Evolutionary conservation across 2,797 vertebrate species (phyloP).

Genomic region (Sebastes steindachneri): DNA sequence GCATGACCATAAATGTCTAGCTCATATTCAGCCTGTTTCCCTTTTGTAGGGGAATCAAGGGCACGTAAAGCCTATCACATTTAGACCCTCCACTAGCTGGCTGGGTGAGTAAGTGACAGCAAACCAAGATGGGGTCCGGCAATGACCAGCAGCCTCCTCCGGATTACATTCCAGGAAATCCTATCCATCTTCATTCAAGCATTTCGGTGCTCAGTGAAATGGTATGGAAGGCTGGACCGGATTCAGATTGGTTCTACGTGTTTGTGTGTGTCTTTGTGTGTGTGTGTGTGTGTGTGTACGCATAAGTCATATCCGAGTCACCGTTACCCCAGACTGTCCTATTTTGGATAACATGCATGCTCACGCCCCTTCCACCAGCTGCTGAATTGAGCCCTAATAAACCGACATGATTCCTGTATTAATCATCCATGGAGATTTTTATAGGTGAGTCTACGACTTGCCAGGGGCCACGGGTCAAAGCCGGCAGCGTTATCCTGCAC

Average conservation of each 20-base stretch:
- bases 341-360: conserved; percentile 51
- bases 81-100: conserved; percentile 49
- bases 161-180: conserved; percentile 75
- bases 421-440: conserved; percentile 74
- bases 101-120: conserved; percentile 73
- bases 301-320: conserved; percentile 47
- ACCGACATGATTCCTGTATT: conserved; percentile 63
- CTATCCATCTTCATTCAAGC: conserved; percentile 79
- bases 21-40: conserved; percentile 76
- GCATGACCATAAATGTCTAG: conserved; percentile 67
- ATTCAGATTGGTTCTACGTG: conserved; percentile 69
- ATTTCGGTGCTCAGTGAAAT: conserved; percentile 73
- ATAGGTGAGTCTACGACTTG: conserved; percentile 49
- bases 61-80: conserved; percentile 71
- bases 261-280: conserved; percentile 33
- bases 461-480: conserved; percentile 50
- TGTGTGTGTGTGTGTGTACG: conserved; percentile 27
- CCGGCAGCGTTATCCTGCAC: conserved; percentile 32
- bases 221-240: conserved; percentile 55
- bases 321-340: neutral
- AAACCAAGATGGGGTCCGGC: conserved; percentile 66
- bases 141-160: conserved; percentile 65
- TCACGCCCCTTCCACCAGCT: conserved; percentile 40
- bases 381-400: conserved; percentile 62
- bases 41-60: conserved; percentile 75